These are phyloP conservation scores for Cistogaster globosa DNA, from an alignment of 2,888 invertebrate genomes.

Conservation along the genomic window DNA sequence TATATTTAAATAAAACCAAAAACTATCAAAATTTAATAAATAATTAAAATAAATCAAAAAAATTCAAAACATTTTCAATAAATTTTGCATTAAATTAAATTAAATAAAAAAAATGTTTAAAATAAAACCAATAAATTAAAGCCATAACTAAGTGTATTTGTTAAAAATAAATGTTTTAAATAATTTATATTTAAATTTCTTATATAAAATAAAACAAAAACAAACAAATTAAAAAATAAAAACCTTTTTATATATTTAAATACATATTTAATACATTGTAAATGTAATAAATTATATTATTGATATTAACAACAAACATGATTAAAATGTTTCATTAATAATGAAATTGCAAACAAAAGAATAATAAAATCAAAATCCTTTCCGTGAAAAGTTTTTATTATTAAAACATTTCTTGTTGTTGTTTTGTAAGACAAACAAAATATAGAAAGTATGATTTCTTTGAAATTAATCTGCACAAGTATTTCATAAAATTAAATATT, in stretches of 20 bases:
- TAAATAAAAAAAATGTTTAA: neutral
- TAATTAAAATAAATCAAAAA: constrained; percentile 10
- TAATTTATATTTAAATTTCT: constrained; percentile 36
- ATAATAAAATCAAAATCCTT: too few relatives aligned
- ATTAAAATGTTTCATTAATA: neutral
- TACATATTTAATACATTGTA: neutral
- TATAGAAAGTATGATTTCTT: too few relatives aligned
- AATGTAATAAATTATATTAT: constrained; percentile 1
- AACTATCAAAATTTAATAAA: constrained; percentile 10
- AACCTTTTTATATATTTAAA: constrained; percentile 33
- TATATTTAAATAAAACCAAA: constrained; percentile 17
- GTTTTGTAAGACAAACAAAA: too few relatives aligned
- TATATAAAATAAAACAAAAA: neutral
- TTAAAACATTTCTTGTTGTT: too few relatives aligned
- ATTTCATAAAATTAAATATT: too few relatives aligned
- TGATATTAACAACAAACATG: neutral
- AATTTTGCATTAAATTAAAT: constrained; percentile 39
- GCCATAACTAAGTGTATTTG: constrained; percentile 49
- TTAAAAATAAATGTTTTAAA: constrained; percentile 51
- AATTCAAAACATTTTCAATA: constrained; percentile 21
- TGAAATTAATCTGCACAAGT: too few relatives aligned
- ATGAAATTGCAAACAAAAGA: too few relatives aligned
- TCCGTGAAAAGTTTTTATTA: too few relatives aligned
- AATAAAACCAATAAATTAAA: neutral
- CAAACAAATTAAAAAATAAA: neutral